Percentiles rank a stretch among this genome's conserved stretches.
Evolutionary conservation across 2,888 invertebrate genomes (phyloP).

Genomic region (Agapostemon virescens): DNA sequence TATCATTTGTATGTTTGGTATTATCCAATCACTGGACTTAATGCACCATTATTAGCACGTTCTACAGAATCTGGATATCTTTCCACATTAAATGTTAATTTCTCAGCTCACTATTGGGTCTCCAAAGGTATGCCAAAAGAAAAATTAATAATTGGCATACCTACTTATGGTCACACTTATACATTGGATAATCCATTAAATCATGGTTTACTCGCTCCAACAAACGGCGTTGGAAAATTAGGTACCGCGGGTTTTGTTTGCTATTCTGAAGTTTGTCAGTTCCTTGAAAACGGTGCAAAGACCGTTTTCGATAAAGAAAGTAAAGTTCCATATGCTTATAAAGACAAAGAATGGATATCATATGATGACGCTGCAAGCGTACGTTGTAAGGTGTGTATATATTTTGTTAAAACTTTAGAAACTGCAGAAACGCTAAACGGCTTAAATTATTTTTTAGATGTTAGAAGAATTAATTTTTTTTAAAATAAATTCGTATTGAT

Average conservation of each 20-base stretch:
- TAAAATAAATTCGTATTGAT: too few relatives aligned
- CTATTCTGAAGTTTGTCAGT: slow-evolving; percentile 87
- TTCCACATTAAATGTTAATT: slow-evolving; percentile 89
- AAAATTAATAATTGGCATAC: slow-evolving; percentile 92
- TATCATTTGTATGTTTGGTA: slow-evolving; percentile 89
- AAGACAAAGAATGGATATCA: slow-evolving; percentile 89
- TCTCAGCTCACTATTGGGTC: slow-evolving; percentile 89
- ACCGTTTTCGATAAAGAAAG: slow-evolving; percentile 85
- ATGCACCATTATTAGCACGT: slow-evolving; percentile 88
- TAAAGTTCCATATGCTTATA: slow-evolving; percentile 89
- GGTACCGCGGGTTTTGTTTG: slow-evolving; percentile 87
- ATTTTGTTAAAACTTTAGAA: background rate
- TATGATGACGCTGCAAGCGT: slow-evolving; percentile 89
- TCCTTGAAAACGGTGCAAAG: slow-evolving; percentile 83
- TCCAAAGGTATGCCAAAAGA: slow-evolving; percentile 86
- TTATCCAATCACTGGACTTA: slow-evolving; percentile 91
- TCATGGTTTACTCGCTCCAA: slow-evolving; percentile 86
- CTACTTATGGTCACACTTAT: slow-evolving; percentile 89
- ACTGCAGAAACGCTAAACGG: too few relatives aligned
- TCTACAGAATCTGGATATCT: slow-evolving; percentile 84
- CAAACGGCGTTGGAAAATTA: slow-evolving; percentile 85
- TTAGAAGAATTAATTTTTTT: too few relatives aligned
- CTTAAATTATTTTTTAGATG: too few relatives aligned
- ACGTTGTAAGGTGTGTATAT: slow-evolving; percentile 54
- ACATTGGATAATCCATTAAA: slow-evolving; percentile 86